A percentile compares a stretch with the other conserved stretches of the same genome.
phyloP scores from a whole-genome alignment of 2,888 invertebrate species.

The Leucoptera coffeella region DNA sequence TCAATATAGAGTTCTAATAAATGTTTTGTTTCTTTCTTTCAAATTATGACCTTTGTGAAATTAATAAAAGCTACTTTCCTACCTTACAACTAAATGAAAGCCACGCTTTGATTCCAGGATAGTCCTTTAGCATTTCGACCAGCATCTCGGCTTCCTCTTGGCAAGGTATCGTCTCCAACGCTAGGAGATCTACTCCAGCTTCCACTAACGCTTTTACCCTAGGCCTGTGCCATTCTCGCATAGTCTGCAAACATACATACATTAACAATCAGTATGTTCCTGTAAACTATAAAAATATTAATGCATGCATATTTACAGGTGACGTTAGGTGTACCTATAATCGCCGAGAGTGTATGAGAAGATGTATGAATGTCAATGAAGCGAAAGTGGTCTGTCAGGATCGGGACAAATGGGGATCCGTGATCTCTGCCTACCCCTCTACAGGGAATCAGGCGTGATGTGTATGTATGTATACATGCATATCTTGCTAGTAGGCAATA shows the following conservation, averaged over 20 bases:
- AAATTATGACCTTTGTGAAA: too few relatives aligned
- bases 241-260: conserved; percentile 23
- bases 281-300: background rate
- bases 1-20: too few relatives aligned
- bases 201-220: conserved; percentile 73
- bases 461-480: too few relatives aligned
- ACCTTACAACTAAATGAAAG: conserved; percentile 84
- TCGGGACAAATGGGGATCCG: too few relatives aligned
- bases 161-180: conserved; percentile 90
- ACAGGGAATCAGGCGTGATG: too few relatives aligned
- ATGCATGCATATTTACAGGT: background rate
- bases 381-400: too few relatives aligned
- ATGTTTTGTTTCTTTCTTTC: too few relatives aligned
- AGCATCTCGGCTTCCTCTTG: conserved; percentile 79
- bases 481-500: too few relatives aligned
- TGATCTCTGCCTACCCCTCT: too few relatives aligned
- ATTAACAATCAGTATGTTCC: background rate
- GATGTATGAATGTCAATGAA: too few relatives aligned
- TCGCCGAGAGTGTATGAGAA: too few relatives aligned
- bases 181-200: conserved; percentile 78
- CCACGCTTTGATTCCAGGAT: conserved; percentile 77
- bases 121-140: conserved; percentile 71
- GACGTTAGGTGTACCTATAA: conserved; percentile 9
- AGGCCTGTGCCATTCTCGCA: conserved; percentile 81
- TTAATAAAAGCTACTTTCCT: too few relatives aligned